Conservation (phyloP, 2,888 invertebrate genomes). For the Standfussiana lucernea region DNA sequence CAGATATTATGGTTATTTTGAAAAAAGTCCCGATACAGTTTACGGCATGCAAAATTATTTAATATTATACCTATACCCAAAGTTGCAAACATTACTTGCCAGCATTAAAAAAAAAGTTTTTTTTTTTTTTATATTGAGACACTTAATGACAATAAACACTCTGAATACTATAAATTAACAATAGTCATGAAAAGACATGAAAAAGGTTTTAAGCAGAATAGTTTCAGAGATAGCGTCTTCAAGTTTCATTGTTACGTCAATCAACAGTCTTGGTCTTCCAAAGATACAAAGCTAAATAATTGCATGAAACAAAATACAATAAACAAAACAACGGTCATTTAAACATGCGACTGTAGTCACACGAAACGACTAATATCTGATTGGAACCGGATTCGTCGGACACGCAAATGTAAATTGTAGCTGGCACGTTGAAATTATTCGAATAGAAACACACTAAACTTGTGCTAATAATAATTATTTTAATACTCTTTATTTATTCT, state of each 20-base stretch:
- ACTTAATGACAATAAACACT: no score
- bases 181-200: no score
- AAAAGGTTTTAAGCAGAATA: no score
- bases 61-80: no score
- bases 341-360: conserved; percentile 5
- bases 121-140: no score
- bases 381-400: conserved; percentile 38
- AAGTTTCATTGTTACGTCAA: neutral
- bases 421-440: neutral
- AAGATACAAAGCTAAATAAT: neutral
- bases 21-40: no score
- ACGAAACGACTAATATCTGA: conserved; percentile 29
- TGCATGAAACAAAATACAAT: neutral
- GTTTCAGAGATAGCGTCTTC: neutral
- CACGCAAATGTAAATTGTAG: conserved; percentile 12
- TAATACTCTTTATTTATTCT: neutral
- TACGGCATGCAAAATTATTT: no score
- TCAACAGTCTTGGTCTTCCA: neutral
- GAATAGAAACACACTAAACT: neutral
- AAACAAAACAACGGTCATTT: neutral
- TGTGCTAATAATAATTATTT: neutral
- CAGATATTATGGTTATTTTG: no score
- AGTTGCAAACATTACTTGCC: no score
- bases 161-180: no score
- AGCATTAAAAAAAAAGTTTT: no score